These are phyloP conservation scores for Planiliza haematocheilus DNA, from an alignment of 2,113 vertebrate species.

Conservation along the genomic window DNA sequence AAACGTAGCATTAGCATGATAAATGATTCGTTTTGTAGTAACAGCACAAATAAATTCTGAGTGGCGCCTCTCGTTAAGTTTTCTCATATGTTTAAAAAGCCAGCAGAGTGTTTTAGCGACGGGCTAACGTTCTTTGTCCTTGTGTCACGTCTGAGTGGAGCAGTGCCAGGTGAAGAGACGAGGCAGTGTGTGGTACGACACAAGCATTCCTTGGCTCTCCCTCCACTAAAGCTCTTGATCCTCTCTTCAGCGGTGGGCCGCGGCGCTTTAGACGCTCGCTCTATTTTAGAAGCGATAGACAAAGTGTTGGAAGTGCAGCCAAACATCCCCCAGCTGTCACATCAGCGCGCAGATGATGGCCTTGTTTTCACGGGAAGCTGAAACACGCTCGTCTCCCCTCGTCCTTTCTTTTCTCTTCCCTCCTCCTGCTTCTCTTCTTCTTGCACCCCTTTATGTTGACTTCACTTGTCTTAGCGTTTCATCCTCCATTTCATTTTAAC, in stretches of 20 bases:
- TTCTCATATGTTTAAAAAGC: not conserved
- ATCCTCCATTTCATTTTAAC: not conserved
- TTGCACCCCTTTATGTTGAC: not conserved
- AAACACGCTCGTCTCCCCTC: slow-evolving; percentile 15
- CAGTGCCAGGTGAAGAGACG: slow-evolving; percentile 2
- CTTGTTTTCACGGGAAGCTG: slow-evolving; percentile 43
- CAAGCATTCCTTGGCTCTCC: slow-evolving; percentile 26
- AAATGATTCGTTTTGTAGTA: too few relatives aligned
- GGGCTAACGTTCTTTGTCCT: slow-evolving; percentile 13
- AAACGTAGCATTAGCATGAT: too few relatives aligned
- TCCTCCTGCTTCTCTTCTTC: not conserved
- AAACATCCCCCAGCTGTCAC: slow-evolving; percentile 68
- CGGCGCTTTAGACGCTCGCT: slow-evolving; percentile 34
- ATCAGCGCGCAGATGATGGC: slow-evolving; percentile 40
- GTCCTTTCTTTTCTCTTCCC: not conserved
- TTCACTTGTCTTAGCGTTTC: not conserved
- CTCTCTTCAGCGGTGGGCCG: slow-evolving; percentile 40
- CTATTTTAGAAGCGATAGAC: slow-evolving; percentile 46
- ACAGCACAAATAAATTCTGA: too few relatives aligned
- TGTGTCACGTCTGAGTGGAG: slow-evolving; percentile 19
- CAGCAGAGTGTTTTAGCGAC: not conserved
- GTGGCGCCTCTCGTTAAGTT: slow-evolving; percentile 16
- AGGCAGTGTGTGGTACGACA: slow-evolving; percentile 22
- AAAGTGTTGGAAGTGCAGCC: slow-evolving; percentile 57
- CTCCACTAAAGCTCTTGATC: slow-evolving; percentile 48